Percentiles rank a stretch among this genome's conserved stretches.
These are phyloP conservation scores for Bombyx mandarina DNA, from an alignment of 1,140 invertebrate genomes.

Conservation along the genomic window DNA sequence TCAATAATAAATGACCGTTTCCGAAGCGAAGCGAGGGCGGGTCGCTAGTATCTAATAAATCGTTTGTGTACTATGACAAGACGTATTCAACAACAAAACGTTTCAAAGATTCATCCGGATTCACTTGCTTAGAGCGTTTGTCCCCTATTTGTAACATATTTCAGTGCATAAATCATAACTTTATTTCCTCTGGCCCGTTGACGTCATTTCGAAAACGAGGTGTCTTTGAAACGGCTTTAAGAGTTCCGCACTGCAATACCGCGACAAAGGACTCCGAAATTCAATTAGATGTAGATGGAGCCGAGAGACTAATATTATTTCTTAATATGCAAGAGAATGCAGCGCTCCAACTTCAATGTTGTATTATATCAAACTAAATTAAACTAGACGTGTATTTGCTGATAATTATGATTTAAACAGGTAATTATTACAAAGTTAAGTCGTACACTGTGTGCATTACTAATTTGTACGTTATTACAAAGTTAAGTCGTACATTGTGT, in stretches of 20 bases:
- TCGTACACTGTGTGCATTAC: too few relatives aligned
- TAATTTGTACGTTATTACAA: too few relatives aligned
- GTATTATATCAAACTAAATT: neutral
- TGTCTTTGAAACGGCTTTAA: slow-evolving; percentile 60
- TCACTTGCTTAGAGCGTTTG: slow-evolving; percentile 25
- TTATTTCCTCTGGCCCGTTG: slow-evolving; percentile 63
- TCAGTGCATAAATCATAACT: slow-evolving; percentile 67
- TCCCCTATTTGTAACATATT: slow-evolving; percentile 49
- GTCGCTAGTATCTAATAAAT: too few relatives aligned
- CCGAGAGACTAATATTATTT: slow-evolving; percentile 30
- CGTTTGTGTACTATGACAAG: too few relatives aligned
- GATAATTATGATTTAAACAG: too few relatives aligned
- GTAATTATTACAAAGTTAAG: too few relatives aligned
- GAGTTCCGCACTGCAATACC: slow-evolving; percentile 37
- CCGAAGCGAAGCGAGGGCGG: too few relatives aligned
- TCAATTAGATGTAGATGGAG: slow-evolving; percentile 54
- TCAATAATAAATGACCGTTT: too few relatives aligned
- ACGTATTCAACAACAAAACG: too few relatives aligned
- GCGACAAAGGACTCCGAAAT: slow-evolving; percentile 54
- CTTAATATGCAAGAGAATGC: slow-evolving; percentile 27
- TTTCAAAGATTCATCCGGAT: too few relatives aligned
- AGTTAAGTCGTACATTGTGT: too few relatives aligned
- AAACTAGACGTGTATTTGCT: too few relatives aligned
- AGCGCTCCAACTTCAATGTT: slow-evolving; percentile 5
- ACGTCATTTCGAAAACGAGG: slow-evolving; percentile 32